Conservation (phyloP, 2,113 vertebrate genomes). For the Otolemur garnettii region DNA sequence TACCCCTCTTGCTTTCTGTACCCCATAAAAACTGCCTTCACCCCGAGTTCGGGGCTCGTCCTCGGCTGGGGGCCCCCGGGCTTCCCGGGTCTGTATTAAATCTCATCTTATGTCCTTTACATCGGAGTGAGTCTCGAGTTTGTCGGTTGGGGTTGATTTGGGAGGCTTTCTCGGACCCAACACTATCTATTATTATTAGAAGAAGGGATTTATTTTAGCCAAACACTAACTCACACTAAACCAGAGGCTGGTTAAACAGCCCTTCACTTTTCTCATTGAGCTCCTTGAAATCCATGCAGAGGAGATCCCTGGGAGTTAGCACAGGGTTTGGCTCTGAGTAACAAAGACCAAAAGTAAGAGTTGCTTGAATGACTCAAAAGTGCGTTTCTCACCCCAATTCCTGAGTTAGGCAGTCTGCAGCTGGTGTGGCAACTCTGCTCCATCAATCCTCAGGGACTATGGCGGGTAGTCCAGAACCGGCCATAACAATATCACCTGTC, state of each 20-base stretch:
- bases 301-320: not conserved
- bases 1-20: no score
- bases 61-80: no score
- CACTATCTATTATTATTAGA: not conserved
- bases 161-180: no score
- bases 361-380: not conserved
- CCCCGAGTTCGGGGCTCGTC: no score
- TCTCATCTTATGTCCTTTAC: no score
- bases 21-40: no score
- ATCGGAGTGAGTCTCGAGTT: no score
- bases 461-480: not conserved
- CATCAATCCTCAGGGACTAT: not conserved
- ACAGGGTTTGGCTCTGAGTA: not conserved
- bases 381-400: slow-evolving; percentile 9
- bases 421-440: not conserved
- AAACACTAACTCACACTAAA: not conserved
- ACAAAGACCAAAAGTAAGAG: not conserved
- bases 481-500: not conserved
- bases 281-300: not conserved
- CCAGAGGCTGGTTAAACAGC: not conserved
- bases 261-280: not conserved
- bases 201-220: slow-evolving; percentile 19
- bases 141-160: no score
- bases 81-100: no score
- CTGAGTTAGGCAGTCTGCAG: not conserved